Evolutionary conservation across 2,113 vertebrate genomes (phyloP).

Genomic region (Mormyrus lacerda): DNA sequence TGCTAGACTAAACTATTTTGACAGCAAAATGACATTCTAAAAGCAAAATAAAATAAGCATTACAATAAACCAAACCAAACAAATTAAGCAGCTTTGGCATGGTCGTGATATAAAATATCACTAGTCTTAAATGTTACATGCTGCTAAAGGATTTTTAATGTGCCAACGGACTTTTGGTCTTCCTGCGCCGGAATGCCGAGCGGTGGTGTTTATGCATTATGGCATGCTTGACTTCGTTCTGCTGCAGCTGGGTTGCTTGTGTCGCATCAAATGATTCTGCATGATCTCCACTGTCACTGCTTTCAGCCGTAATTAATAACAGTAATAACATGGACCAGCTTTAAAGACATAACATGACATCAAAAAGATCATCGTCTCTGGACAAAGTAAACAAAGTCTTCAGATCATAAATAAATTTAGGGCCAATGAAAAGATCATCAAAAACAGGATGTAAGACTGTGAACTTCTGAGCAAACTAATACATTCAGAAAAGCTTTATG

Average conservation of each 20-base stretch:
- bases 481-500: not conserved
- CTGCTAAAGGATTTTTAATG: not conserved
- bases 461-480: not conserved
- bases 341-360: not conserved
- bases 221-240: not conserved
- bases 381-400: not conserved
- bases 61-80: not conserved
- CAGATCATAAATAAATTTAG: conserved; percentile 8
- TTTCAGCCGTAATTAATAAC: conserved; percentile 24
- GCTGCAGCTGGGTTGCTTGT: not conserved
- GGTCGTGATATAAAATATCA: not conserved
- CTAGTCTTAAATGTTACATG: not conserved
- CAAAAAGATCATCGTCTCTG: conserved; percentile 1
- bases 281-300: not conserved
- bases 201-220: not conserved
- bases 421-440: conserved; percentile 11
- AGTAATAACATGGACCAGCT: conserved; percentile 9
- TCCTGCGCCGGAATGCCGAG: not conserved
- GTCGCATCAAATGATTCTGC: conserved; percentile 12
- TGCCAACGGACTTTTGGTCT: not conserved
- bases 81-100: not conserved
- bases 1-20: not conserved
- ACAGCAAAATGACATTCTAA: not conserved
- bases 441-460: conserved; percentile 13
- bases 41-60: not conserved